Conservation (phyloP, 2,797 vertebrate genomes). For the Tarsius wallacei region DNA sequence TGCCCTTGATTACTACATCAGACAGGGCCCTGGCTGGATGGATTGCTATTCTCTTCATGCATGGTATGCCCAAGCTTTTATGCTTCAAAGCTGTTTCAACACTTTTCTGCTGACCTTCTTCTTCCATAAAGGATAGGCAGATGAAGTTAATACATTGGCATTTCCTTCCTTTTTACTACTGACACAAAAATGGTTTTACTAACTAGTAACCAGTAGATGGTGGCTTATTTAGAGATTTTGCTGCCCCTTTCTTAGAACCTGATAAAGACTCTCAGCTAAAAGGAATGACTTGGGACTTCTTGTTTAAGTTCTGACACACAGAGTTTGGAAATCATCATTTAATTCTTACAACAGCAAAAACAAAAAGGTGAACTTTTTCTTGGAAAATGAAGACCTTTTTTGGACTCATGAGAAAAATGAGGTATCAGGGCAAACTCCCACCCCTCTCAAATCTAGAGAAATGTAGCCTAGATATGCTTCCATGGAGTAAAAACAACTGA, state of each 20-base stretch:
- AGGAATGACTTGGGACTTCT: background rate
- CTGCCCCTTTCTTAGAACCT: background rate
- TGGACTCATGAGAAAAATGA: background rate
- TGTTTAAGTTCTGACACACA: background rate
- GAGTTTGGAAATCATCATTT: background rate
- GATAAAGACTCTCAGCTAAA: background rate
- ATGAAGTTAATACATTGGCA: background rate
- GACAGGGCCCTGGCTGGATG: background rate
- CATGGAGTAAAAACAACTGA: background rate
- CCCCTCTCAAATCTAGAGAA: background rate
- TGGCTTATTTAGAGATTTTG: background rate
- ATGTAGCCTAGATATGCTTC: background rate
- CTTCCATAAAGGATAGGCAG: background rate
- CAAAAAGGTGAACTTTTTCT: background rate
- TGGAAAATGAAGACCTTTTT: constrained; percentile 13
- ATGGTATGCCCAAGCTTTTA: too few relatives aligned
- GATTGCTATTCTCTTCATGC: background rate
- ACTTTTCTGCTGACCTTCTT: background rate
- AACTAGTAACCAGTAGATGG: background rate
- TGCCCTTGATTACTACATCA: background rate
- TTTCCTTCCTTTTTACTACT: background rate
- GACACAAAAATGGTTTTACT: background rate
- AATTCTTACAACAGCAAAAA: background rate
- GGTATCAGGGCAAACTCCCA: background rate
- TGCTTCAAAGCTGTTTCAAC: background rate